Percentiles rank a stretch among this genome's conserved stretches.
phyloP scores from a whole-genome alignment of 2,113 vertebrate genomes.

The Nothoprocta pentlandii region DNA sequence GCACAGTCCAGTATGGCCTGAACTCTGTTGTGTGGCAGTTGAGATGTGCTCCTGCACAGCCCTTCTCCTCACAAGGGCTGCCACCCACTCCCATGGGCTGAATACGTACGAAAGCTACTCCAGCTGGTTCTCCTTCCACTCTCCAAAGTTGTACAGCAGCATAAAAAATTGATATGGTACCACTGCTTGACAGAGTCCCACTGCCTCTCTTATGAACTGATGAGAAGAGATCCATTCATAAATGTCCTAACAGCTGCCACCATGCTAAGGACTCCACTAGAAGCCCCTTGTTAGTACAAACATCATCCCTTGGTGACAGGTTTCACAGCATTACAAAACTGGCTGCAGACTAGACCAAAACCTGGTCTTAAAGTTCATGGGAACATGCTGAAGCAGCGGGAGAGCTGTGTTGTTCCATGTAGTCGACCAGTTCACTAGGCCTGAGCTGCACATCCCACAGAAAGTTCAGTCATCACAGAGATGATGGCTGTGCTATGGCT shows the following conservation, averaged over 20 bases:
- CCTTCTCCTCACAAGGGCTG: background rate
- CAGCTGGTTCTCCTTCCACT: background rate
- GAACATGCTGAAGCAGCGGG: background rate
- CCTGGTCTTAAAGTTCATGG: background rate
- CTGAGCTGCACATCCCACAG: background rate
- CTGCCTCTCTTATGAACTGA: background rate
- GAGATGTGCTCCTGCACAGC: accelerated
- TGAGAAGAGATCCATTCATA: background rate
- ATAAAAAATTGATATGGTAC: accelerated
- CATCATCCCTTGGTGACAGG: accelerated
- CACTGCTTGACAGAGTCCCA: background rate
- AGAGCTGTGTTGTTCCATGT: accelerated
- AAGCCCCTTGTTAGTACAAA: background rate
- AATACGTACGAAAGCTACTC: background rate
- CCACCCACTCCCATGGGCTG: accelerated
- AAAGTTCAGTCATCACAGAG: background rate
- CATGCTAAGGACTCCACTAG: background rate
- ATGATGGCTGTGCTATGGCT: background rate
- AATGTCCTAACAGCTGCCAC: background rate
- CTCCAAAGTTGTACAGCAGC: background rate
- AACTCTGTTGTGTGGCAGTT: accelerated
- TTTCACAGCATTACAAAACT: background rate
- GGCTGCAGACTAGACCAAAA: accelerated
- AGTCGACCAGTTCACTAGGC: background rate
- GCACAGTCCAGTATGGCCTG: background rate